phyloP scores from a whole-genome alignment of 2,113 vertebrate genomes.

The Eublepharis macularius region DNA sequence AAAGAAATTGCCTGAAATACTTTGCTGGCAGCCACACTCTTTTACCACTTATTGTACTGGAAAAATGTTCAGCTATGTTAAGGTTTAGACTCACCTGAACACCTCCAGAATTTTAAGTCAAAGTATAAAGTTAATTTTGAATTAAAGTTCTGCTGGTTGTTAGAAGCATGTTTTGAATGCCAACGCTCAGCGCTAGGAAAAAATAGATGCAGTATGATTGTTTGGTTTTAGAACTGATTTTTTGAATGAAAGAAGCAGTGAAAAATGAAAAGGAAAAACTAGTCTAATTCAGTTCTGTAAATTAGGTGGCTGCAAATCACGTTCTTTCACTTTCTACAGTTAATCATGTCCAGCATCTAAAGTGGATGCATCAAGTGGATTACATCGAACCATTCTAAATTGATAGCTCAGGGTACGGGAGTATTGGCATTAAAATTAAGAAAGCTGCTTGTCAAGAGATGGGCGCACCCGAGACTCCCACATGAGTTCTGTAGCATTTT shows the following conservation, averaged over 20 bases:
- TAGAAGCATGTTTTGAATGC: background rate
- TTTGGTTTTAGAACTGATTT: background rate
- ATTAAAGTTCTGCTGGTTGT: background rate
- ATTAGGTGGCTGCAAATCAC: background rate
- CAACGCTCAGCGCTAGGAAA: background rate
- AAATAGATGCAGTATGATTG: background rate
- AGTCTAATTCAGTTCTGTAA: background rate
- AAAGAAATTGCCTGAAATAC: background rate
- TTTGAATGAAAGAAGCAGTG: background rate
- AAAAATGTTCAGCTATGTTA: background rate
- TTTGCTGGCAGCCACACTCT: background rate
- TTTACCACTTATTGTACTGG: background rate
- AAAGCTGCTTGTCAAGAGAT: background rate
- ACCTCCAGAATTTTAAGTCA: background rate
- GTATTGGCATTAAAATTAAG: constrained; percentile 25
- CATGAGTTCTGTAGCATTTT: too few species aligned
- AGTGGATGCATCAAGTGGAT: constrained; percentile 45
- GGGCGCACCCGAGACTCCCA: background rate
- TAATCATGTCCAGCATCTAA: constrained; percentile 23
- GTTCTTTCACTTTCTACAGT: constrained; percentile 22
- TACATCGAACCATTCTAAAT: background rate
- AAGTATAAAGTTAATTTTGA: background rate
- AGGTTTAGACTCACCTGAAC: background rate
- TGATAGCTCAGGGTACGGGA: background rate
- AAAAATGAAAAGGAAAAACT: constrained; percentile 1